phyloP scores from a whole-genome alignment of 2,113 vertebrate genomes.

The Barbus barbus region DNA sequence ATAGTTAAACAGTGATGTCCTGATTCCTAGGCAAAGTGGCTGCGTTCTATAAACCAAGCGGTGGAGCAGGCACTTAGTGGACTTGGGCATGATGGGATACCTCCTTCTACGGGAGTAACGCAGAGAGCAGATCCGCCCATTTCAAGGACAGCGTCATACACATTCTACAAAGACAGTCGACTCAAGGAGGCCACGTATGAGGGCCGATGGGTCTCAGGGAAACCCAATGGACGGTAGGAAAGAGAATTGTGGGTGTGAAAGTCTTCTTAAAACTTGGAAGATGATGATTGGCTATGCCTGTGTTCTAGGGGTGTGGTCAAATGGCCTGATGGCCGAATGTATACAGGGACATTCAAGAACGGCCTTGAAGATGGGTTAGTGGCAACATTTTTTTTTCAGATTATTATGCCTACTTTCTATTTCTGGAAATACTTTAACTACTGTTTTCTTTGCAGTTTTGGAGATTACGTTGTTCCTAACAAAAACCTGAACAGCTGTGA shows the following conservation, averaged over 20 bases:
- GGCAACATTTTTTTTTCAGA: background rate
- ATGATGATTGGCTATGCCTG: slow-evolving; percentile 22
- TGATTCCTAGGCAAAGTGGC: slow-evolving; percentile 86
- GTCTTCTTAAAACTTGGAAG: background rate
- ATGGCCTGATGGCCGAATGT: slow-evolving; percentile 91
- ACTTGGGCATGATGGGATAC: slow-evolving; percentile 67
- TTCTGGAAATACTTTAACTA: background rate
- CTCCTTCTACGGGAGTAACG: slow-evolving; percentile 63
- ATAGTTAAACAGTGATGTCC: background rate
- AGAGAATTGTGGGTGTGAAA: background rate
- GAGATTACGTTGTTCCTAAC: slow-evolving; percentile 86
- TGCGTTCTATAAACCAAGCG: slow-evolving; percentile 91
- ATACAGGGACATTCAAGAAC: slow-evolving; percentile 90
- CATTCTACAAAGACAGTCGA: slow-evolving; percentile 93
- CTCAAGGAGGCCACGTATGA: slow-evolving; percentile 90
- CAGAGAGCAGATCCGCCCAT: slow-evolving; percentile 87
- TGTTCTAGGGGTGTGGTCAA: slow-evolving; percentile 84
- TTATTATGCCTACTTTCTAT: background rate
- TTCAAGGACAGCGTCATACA: slow-evolving; percentile 90
- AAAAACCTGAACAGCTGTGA: slow-evolving; percentile 87
- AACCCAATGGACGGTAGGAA: slow-evolving; percentile 90
- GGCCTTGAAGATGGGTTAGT: slow-evolving; percentile 94
- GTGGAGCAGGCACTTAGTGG: slow-evolving; percentile 88
- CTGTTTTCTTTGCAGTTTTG: slow-evolving; percentile 76
- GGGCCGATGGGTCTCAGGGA: slow-evolving; percentile 90